Evolutionary conservation across 2,113 vertebrate genomes (phyloP).

Genomic region (Clupea harengus): DNA sequence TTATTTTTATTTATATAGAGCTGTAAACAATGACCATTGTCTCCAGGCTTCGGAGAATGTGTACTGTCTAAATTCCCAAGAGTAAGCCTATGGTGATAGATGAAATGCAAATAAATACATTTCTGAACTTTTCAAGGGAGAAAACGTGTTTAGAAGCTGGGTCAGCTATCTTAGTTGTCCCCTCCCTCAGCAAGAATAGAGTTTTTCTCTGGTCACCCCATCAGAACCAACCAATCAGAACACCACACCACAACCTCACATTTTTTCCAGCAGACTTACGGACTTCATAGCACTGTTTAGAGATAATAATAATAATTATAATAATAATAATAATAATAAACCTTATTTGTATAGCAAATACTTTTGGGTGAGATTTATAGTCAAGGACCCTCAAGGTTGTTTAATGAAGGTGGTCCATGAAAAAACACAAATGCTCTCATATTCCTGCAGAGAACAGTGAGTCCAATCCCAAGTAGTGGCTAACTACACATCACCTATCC

Average conservation of each 20-base stretch:
- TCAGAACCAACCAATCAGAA: neutral
- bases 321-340: neutral
- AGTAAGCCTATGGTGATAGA: neutral
- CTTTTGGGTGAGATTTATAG: too few relatives aligned
- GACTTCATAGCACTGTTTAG: neutral
- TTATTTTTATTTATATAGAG: neutral
- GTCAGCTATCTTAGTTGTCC: neutral
- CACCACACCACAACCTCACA: neutral
- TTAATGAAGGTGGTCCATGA: too few relatives aligned
- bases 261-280: too few relatives aligned
- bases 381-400: too few relatives aligned
- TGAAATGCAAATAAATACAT: neutral
- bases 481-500: too few relatives aligned
- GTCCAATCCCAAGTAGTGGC: too few relatives aligned
- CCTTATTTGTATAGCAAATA: neutral
- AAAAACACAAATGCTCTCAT: too few relatives aligned
- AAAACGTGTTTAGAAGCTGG: neutral
- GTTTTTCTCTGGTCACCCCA: neutral
- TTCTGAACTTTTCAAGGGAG: neutral
- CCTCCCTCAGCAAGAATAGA: neutral
- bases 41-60: slow-evolving; percentile 13
- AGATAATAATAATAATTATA: too few relatives aligned
- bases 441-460: too few relatives aligned
- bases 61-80: slow-evolving; percentile 10
- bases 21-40: slow-evolving; percentile 9